Conservation (phyloP, 2,113 vertebrate species). For the Psophia crepitans region DNA sequence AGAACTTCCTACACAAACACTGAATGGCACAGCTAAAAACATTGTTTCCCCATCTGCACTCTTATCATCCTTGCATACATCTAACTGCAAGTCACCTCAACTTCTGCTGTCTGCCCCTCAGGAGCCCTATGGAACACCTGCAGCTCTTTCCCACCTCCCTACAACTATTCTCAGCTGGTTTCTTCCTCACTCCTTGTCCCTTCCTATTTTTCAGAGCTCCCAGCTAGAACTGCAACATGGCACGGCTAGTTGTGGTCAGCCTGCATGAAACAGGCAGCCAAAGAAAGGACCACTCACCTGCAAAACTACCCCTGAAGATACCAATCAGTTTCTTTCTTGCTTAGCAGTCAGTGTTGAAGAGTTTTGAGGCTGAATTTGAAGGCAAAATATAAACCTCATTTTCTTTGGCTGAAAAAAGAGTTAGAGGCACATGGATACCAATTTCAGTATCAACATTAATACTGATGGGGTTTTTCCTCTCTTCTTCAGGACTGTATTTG, state of each 20-base stretch:
- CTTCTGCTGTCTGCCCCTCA: not conserved
- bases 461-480: not conserved
- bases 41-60: not conserved
- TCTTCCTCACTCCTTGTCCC: not conserved
- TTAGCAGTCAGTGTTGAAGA: not conserved
- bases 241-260: accelerated
- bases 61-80: not conserved
- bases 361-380: not conserved
- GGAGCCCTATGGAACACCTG: not conserved
- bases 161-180: accelerated
- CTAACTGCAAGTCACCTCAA: not conserved
- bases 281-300: not conserved
- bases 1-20: not conserved
- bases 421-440: not conserved
- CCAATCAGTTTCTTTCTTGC: not conserved
- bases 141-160: not conserved
- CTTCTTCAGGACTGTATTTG: accelerated
- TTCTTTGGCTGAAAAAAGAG: not conserved
- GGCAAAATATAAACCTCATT: not conserved
- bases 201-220: not conserved
- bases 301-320: not conserved
- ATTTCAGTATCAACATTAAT: not conserved
- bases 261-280: accelerated
- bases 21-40: not conserved
- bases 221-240: not conserved